Conservation (phyloP, 2,113 vertebrate species). For the Syngnathus scovelli region DNA sequence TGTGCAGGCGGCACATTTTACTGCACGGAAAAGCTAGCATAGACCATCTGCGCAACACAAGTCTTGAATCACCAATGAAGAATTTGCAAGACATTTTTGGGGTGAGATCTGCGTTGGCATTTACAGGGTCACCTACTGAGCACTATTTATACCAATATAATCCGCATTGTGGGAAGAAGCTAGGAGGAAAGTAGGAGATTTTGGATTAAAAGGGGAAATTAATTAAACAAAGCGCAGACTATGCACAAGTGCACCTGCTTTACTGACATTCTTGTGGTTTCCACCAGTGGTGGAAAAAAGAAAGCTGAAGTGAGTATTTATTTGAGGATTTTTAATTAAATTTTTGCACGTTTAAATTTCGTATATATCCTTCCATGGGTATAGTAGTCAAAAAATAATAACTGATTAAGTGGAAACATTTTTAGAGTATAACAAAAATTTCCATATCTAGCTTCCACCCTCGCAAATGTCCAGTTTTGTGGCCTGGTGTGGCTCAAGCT, state of each 20-base stretch:
- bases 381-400: no score
- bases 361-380: no score
- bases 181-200: conserved; percentile 21
- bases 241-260: conserved; percentile 28
- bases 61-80: conserved; percentile 44
- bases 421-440: no score
- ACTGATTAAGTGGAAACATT: no score
- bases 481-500: conserved; percentile 47
- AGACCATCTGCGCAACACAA: conserved; percentile 52
- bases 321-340: no score
- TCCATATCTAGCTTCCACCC: no score
- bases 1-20: conserved; percentile 5
- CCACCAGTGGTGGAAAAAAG: conserved; percentile 4
- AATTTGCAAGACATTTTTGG: conserved; percentile 21
- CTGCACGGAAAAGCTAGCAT: not conserved
- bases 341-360: no score
- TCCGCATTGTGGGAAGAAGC: conserved; percentile 27
- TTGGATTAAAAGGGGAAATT: conserved; percentile 47
- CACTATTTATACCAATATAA: conserved; percentile 58
- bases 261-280: conserved; percentile 20
- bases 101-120: conserved; percentile 47
- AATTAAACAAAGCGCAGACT: conserved; percentile 25
- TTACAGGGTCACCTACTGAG: conserved; percentile 52
- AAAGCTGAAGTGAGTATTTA: not conserved
- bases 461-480: conserved; percentile 25